Percentiles rank a stretch among this genome's conserved stretches.
Conservation (phyloP, 1,140 invertebrate genomes). For the Bathynomus jamesi region DNA sequence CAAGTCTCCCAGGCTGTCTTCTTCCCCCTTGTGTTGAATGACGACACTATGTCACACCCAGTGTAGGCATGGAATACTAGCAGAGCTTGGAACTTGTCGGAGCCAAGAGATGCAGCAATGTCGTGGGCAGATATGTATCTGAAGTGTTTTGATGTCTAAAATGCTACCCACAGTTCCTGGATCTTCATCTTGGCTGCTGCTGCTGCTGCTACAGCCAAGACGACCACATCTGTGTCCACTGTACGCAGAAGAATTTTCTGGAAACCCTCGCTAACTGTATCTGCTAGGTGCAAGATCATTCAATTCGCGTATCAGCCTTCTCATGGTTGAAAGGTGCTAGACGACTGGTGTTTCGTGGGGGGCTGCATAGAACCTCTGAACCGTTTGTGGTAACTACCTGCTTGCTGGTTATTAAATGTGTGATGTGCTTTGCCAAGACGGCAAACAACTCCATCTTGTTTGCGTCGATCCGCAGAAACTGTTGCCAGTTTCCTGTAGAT, state of each 20-base stretch:
- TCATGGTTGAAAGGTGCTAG: not conserved
- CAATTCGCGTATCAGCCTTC: not conserved
- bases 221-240: too few relatives aligned
- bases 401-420: not conserved
- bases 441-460: not conserved
- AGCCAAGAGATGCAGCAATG: slow-evolving; percentile 5
- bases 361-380: slow-evolving; percentile 2
- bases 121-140: slow-evolving; percentile 14
- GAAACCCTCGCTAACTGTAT: not conserved
- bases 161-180: slow-evolving; percentile 14
- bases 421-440: not conserved
- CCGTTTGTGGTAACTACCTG: not conserved
- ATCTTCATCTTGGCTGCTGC: too few relatives aligned
- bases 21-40: slow-evolving; percentile 37
- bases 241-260: not conserved
- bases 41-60: slow-evolving; percentile 38
- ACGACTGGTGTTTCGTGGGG: not conserved
- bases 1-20: slow-evolving; percentile 36
- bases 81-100: too few relatives aligned
- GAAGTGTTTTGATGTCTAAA: slow-evolving; percentile 15
- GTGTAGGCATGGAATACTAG: slow-evolving; percentile 7
- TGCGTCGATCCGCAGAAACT: not conserved
- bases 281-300: not conserved
- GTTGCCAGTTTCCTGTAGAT: not conserved
- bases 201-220: slow-evolving; percentile 7